These are phyloP conservation scores for Pheosia tremula DNA, from an alignment of 2,888 invertebrate species.

Conservation along the genomic window DNA sequence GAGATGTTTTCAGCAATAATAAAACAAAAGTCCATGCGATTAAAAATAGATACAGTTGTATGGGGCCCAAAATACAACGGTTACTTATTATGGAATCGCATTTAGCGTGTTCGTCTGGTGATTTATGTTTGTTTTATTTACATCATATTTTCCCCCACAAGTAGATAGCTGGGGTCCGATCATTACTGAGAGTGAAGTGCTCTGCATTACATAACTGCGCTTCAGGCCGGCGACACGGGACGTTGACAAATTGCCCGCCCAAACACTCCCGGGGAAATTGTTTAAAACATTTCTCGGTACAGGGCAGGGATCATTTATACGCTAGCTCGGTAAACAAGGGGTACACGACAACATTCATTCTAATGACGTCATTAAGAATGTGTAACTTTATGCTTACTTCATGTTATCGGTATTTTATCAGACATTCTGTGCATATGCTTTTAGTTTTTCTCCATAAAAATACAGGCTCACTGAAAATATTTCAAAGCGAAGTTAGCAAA, in stretches of 20 bases:
- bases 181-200: not conserved
- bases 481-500: not conserved
- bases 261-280: not conserved
- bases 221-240: constrained; percentile 2
- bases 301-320: not conserved
- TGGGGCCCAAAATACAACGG: no score
- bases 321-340: not conserved
- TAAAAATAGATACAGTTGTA: no score
- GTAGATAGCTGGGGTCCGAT: not conserved
- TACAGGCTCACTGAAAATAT: not conserved
- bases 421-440: not conserved
- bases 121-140: not conserved
- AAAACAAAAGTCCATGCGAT: no score
- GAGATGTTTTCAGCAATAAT: no score
- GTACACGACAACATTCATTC: not conserved
- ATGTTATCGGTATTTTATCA: not conserved
- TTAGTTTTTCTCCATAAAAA: not conserved
- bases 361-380: not conserved
- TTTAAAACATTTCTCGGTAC: not conserved
- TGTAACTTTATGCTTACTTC: not conserved
- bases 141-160: not conserved
- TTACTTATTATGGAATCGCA: no score
- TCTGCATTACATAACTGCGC: constrained; percentile 3
- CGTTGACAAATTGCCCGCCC: not conserved
- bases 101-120: not conserved